Percentiles rank a stretch among this genome's conserved stretches.
Conservation (phyloP, 2,113 vertebrate species). For the Pan troglodytes region NHGRI_mPanTro3-v2.1_pri NC_072414.2:72230001-72230500, state of each 20-base stretch:
- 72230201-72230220: not conserved
- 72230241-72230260: not conserved
- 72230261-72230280: not conserved
- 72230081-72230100: not conserved
- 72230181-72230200: constrained; percentile 39
- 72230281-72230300: not conserved
- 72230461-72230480: not conserved
- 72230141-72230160: not conserved
- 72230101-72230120: constrained; percentile 1
- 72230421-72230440: not conserved
- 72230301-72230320: not conserved
- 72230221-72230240: not conserved
- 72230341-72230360: constrained; percentile 15
- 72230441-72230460: too few relatives aligned
- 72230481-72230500: not conserved
- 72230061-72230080: not conserved
- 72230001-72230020: not conserved
- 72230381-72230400: not conserved
- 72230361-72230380: not conserved
- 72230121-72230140: constrained; percentile 33
- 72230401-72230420: not conserved
- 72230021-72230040: not conserved
- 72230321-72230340: constrained; percentile 45
- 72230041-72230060: constrained; percentile 9
- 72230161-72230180: not conserved